Evolutionary conservation across 2,888 invertebrate species (phyloP).

Genomic region (Ormyrus thymus): DNA sequence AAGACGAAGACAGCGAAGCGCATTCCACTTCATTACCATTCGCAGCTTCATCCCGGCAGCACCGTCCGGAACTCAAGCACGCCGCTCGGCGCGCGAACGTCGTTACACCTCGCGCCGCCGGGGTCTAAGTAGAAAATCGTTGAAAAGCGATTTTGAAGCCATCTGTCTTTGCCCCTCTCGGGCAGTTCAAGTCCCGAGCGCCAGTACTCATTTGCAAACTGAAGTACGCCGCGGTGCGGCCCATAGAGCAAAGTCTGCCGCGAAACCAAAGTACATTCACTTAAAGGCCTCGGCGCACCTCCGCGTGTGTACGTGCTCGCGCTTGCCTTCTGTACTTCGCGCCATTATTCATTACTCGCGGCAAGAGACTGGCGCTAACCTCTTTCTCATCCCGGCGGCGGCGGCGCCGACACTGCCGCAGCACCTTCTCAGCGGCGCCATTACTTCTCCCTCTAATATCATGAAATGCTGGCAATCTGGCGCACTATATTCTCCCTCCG

Average conservation of each 20-base stretch:
- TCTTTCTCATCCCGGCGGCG: constrained; percentile 46
- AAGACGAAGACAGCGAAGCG: too few species aligned
- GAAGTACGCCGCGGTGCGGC: constrained; percentile 9
- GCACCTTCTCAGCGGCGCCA: constrained; percentile 32
- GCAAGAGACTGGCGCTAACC: constrained; percentile 37
- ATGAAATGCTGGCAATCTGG: constrained; percentile 57
- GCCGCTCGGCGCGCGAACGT: too few species aligned
- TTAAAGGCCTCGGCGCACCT: constrained; percentile 33
- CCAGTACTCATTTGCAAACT: constrained; percentile 4
- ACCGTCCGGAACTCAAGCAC: too few species aligned
- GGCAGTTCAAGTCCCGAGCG: neutral
- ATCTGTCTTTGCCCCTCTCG: neutral
- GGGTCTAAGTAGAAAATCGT: too few species aligned
- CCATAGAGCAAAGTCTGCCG: constrained; percentile 38
- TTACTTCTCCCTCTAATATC: constrained; percentile 56
- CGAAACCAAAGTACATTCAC: constrained; percentile 52
- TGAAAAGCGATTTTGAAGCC: neutral
- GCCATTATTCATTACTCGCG: constrained; percentile 52
- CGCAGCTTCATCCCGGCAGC: too few species aligned
- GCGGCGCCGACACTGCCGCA: neutral
- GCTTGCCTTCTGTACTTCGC: neutral
- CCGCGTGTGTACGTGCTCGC: constrained; percentile 8
- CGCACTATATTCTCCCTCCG: constrained; percentile 38
- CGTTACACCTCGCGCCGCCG: too few species aligned
- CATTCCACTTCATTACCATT: too few species aligned